A percentile compares a stretch with the other conserved stretches of the same genome.
Conservation (phyloP, 2,888 invertebrate species). For the Eumerus sabulonum region DNA sequence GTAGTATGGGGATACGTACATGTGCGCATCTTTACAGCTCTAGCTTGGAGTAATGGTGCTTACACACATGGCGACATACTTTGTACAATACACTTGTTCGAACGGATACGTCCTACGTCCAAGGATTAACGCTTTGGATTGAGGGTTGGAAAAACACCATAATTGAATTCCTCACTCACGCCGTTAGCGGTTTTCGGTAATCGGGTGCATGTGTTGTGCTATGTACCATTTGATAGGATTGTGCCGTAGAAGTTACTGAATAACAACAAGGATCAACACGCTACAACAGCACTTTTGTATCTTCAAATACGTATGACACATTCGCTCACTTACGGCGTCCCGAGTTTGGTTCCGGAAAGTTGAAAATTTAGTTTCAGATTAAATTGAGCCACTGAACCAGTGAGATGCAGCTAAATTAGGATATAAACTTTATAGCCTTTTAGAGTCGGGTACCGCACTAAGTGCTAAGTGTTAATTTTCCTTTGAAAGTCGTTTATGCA, state of each 20-base stretch:
- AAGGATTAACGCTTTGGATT: conserved; percentile 34
- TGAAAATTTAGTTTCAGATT: conserved; percentile 53
- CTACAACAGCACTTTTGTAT: not conserved
- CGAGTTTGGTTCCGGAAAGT: conserved; percentile 12
- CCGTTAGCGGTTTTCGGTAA: conserved; percentile 35
- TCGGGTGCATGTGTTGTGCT: not conserved
- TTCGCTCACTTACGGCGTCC: conserved; percentile 5
- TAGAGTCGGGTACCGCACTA: conserved; percentile 3
- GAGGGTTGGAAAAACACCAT: conserved; percentile 10
- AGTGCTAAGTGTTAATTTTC: conserved; percentile 38
- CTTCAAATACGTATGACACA: not conserved
- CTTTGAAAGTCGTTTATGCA: conserved; percentile 29
- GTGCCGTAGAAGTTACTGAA: conserved; percentile 20
- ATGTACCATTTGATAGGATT: conserved; percentile 32
- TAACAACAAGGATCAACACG: conserved; percentile 15
- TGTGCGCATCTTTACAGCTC: conserved; percentile 5
- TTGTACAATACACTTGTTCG: not conserved
- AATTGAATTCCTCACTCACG: conserved; percentile 47
- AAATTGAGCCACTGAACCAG: conserved; percentile 52
- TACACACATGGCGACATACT: conserved; percentile 30
- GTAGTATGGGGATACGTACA: not conserved
- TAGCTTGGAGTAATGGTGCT: conserved; percentile 34
- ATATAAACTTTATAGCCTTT: conserved; percentile 18
- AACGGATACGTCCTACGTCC: conserved; percentile 19
- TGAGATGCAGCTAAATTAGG: conserved; percentile 31